These are phyloP conservation scores for Helicolenus hilgendorfi DNA, from an alignment of 2,797 vertebrate species.

Conservation along the genomic window DNA sequence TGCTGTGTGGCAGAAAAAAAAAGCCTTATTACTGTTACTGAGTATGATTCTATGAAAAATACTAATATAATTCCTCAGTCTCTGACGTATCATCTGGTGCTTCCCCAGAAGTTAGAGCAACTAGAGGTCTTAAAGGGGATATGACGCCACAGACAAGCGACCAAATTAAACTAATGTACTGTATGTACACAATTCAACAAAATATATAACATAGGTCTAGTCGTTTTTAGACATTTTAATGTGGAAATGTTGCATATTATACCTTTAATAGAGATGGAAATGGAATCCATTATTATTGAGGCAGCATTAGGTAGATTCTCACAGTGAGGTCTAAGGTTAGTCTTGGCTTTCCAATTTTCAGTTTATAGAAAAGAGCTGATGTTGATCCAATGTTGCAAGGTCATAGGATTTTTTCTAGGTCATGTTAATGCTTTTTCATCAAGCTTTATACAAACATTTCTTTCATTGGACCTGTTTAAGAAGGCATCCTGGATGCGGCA, in stretches of 20 bases:
- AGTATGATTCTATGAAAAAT: too few species aligned
- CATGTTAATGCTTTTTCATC: slow-evolving; percentile 14
- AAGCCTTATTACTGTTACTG: too few species aligned
- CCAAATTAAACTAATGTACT: too few species aligned
- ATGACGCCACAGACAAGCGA: too few species aligned
- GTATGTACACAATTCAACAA: neutral
- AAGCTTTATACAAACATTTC: neutral
- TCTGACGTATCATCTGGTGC: neutral
- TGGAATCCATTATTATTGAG: neutral
- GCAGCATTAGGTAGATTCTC: neutral
- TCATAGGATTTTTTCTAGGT: slow-evolving; percentile 14
- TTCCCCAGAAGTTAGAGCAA: neutral
- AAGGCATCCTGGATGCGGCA: slow-evolving; percentile 5
- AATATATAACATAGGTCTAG: neutral
- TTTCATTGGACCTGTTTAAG: slow-evolving; percentile 14
- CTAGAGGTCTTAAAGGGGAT: neutral
- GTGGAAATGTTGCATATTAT: neutral
- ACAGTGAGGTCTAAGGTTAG: neutral
- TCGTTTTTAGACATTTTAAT: neutral
- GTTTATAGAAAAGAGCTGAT: neutral
- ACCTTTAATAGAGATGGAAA: neutral
- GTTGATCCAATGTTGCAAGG: slow-evolving; percentile 5
- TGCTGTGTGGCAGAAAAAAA: too few species aligned
- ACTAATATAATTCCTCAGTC: neutral
- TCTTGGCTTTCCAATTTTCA: neutral